These are phyloP conservation scores for Steinernema carpocapsae DNA, from an alignment of 2,888 invertebrate genomes.

Conservation along the genomic window DNA sequence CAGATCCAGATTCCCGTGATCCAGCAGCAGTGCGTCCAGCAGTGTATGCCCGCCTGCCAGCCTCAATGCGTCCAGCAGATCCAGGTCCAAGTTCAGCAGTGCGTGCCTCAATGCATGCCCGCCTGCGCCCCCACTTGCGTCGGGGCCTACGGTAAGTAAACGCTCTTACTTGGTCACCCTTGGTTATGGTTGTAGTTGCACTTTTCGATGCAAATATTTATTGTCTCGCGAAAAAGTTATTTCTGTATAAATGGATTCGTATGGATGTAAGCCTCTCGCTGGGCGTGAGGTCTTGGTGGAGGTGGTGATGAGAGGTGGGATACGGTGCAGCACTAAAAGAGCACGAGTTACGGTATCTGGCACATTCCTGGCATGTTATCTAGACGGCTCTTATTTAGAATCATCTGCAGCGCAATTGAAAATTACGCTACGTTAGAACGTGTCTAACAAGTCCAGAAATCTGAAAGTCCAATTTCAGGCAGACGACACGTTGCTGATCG, in stretches of 20 bases:
- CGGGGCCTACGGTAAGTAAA: slow-evolving; percentile 23
- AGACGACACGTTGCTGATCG: too few relatives aligned
- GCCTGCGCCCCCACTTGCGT: slow-evolving; percentile 37
- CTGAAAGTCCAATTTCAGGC: too few relatives aligned
- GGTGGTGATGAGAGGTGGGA: not conserved
- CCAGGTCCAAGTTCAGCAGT: slow-evolving; percentile 34
- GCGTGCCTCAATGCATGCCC: slow-evolving; percentile 39
- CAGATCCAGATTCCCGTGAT: slow-evolving; percentile 31
- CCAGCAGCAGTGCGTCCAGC: slow-evolving; percentile 31
- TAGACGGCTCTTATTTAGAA: too few relatives aligned
- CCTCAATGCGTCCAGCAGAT: slow-evolving; percentile 37
- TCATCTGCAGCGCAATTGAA: too few relatives aligned
- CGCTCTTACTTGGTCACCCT: not conserved
- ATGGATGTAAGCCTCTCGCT: too few relatives aligned
- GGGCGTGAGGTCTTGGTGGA: not conserved
- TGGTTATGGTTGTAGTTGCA: not conserved
- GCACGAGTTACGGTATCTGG: too few relatives aligned
- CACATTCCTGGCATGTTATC: too few relatives aligned
- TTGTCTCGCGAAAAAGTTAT: slow-evolving; percentile 7
- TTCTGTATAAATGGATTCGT: not conserved
- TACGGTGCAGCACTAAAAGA: not conserved
- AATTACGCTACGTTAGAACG: too few relatives aligned
- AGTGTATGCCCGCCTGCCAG: slow-evolving; percentile 34
- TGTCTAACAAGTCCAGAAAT: too few relatives aligned
- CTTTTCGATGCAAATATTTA: slow-evolving; percentile 8